Conservation (phyloP, 2,797 vertebrate genomes). For the Acipenser transmontanus region DNA sequence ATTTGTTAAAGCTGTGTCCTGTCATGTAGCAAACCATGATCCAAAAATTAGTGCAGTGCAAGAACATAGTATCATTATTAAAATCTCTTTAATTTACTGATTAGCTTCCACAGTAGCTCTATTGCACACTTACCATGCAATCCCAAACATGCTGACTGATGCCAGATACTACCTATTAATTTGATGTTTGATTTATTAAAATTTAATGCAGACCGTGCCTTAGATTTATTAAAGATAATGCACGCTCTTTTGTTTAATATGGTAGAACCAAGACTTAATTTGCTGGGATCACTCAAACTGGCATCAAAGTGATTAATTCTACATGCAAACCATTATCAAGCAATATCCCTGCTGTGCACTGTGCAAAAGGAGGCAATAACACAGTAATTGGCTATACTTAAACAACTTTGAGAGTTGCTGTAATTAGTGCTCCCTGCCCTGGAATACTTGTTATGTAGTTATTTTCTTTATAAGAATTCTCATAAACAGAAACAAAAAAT, state of each 20-base stretch:
- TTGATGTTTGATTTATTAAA: slow-evolving; percentile 85
- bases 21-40: slow-evolving; percentile 25
- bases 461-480: not conserved
- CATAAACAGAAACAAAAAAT: not conserved
- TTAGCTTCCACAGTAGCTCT: slow-evolving; percentile 29
- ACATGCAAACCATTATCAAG: slow-evolving; percentile 78
- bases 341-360: slow-evolving; percentile 74
- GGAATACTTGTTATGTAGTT: slow-evolving; percentile 25
- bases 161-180: slow-evolving; percentile 71
- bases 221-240: slow-evolving; percentile 85
- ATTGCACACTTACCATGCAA: slow-evolving; percentile 22
- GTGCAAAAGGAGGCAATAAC: slow-evolving; percentile 70
- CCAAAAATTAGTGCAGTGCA: slow-evolving; percentile 17
- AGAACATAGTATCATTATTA: slow-evolving; percentile 29
- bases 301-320: slow-evolving; percentile 84
- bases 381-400: slow-evolving; percentile 75
- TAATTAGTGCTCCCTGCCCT: slow-evolving; percentile 49
- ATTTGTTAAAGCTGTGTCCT: slow-evolving; percentile 29
- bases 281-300: slow-evolving; percentile 76
- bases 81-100: slow-evolving; percentile 40
- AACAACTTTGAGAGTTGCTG: slow-evolving; percentile 62
- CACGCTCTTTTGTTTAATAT: slow-evolving; percentile 76
- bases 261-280: slow-evolving; percentile 79
- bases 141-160: slow-evolving; percentile 23
- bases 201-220: slow-evolving; percentile 78